Percentiles rank a stretch among this genome's conserved stretches.
phyloP scores from a whole-genome alignment of 2,113 vertebrate species.

The Psammodynastes pulverulentus region DNA sequence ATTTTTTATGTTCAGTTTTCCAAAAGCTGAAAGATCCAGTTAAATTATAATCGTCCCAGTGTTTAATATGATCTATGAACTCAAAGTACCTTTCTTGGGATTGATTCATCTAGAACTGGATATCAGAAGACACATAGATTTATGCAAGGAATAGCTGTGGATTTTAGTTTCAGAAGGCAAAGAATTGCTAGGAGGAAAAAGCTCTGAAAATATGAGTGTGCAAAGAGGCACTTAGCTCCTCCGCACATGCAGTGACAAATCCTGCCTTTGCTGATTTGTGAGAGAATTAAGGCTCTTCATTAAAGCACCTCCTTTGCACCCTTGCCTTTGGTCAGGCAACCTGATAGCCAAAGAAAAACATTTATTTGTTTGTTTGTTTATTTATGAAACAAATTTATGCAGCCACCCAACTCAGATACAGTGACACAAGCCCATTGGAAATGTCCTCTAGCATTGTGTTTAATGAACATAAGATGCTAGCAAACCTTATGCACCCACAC shows the following conservation, averaged over 20 bases:
- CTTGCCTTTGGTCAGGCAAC: neutral
- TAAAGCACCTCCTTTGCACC: neutral
- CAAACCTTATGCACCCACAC: neutral
- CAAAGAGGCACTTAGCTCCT: neutral
- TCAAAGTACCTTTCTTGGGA: neutral
- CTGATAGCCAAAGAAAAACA: neutral
- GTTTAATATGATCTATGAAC: neutral
- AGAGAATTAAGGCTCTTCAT: neutral
- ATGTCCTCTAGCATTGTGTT: neutral
- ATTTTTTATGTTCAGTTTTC: neutral
- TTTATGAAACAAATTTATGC: neutral
- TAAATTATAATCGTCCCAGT: neutral
- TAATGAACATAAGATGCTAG: neutral
- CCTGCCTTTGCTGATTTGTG: neutral
- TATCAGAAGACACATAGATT: neutral
- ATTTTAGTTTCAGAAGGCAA: neutral
- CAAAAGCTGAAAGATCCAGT: neutral
- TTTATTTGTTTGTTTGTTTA: neutral
- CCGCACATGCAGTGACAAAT: neutral
- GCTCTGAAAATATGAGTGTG: neutral
- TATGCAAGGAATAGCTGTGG: neutral
- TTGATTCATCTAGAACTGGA: neutral
- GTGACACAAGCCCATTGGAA: neutral
- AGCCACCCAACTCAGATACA: neutral
- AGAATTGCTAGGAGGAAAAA: neutral